Evolutionary conservation across 2,113 vertebrate species (phyloP).

Genomic region (Megaceryle torquata): DNA sequence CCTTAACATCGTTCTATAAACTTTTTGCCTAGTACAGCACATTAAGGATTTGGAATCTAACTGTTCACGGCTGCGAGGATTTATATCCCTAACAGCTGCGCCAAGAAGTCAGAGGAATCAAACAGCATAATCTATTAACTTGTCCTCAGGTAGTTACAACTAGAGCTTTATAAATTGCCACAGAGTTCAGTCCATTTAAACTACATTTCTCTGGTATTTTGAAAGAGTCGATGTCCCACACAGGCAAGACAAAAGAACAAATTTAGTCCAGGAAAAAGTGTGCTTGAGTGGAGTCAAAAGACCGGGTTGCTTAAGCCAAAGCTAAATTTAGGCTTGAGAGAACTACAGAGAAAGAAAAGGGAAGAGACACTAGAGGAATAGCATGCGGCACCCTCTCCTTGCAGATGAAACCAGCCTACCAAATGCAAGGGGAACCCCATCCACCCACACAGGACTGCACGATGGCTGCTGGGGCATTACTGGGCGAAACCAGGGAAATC

Average conservation of each 20-base stretch:
- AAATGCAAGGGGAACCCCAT: background rate
- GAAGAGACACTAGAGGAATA: background rate
- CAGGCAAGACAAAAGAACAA: background rate
- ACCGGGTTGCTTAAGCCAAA: background rate
- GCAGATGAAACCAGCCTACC: background rate
- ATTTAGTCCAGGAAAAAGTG: background rate
- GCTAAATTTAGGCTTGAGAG: background rate
- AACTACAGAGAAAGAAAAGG: background rate
- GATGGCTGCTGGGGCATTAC: background rate
- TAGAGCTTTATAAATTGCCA: slow-evolving; percentile 62
- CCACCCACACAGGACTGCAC: background rate
- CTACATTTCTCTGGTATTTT: background rate
- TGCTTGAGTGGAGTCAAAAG: background rate
- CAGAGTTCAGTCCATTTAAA: slow-evolving; percentile 7
- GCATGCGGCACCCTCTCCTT: background rate
- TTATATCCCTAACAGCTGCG: slow-evolving; percentile 72
- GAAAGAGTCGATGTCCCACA: background rate
- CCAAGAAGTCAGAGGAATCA: slow-evolving; percentile 71
- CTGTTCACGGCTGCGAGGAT: slow-evolving; percentile 64
- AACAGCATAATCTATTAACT: slow-evolving; percentile 67
- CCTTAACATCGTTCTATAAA: slow-evolving; percentile 42
- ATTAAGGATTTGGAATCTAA: slow-evolving; percentile 67
- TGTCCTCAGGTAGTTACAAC: slow-evolving; percentile 58
- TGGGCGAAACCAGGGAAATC: background rate
- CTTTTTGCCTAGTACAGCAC: slow-evolving; percentile 66